Percentiles rank a stretch among this genome's conserved stretches.
phyloP scores from a whole-genome alignment of 2,888 invertebrate genomes.

The Tortrix viridana region DNA sequence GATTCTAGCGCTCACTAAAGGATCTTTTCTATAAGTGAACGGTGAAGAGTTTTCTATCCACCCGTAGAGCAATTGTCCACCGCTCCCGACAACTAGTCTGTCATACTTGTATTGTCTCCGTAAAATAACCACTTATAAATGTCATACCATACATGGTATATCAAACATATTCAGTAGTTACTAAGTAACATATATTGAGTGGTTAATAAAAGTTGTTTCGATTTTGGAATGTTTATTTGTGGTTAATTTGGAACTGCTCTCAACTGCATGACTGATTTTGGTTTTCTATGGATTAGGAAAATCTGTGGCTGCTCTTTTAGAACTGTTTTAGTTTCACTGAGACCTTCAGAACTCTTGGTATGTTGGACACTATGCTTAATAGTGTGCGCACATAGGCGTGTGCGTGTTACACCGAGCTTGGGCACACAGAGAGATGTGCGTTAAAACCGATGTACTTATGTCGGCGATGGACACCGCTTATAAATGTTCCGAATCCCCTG shows the following conservation, averaged over 20 bases:
- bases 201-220: background rate
- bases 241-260: slow-evolving; percentile 57
- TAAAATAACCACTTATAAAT: slow-evolving; percentile 12
- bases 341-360: slow-evolving; percentile 40
- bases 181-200: background rate
- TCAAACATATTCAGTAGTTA: background rate
- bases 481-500: slow-evolving; percentile 19
- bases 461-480: slow-evolving; percentile 27
- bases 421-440: slow-evolving; percentile 21
- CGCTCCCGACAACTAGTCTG: slow-evolving; percentile 48
- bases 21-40: slow-evolving; percentile 73
- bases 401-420: slow-evolving; percentile 26
- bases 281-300: slow-evolving; percentile 60
- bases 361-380: slow-evolving; percentile 42
- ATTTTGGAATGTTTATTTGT: slow-evolving; percentile 47
- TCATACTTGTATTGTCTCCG: slow-evolving; percentile 57
- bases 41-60: slow-evolving; percentile 75
- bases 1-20: slow-evolving; percentile 81
- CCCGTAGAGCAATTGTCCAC: slow-evolving; percentile 64
- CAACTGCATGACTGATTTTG: slow-evolving; percentile 67
- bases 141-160: background rate
- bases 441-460: slow-evolving; percentile 19
- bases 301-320: slow-evolving; percentile 70
- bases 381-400: slow-evolving; percentile 31
- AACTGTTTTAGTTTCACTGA: slow-evolving; percentile 51